Conservation (phyloP, 2,797 vertebrate genomes). For the Sebastes nivosus region DNA sequence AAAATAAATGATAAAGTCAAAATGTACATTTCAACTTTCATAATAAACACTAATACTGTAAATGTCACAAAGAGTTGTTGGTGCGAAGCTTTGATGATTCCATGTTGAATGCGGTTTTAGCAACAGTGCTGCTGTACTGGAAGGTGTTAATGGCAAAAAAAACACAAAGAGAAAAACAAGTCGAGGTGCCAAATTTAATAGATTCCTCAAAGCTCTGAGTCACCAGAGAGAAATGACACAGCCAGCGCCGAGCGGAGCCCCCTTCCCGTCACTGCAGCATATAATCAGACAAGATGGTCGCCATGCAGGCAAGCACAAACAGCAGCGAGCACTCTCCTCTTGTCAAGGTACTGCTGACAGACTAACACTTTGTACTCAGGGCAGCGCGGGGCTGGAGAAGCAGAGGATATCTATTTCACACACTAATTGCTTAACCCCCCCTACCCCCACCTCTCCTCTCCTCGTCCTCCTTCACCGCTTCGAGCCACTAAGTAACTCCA, state of each 20-base stretch:
- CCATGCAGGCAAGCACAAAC: constrained; percentile 53
- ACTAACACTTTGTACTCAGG: constrained; percentile 62
- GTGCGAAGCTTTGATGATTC: neutral
- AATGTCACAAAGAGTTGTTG: neutral
- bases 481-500: constrained; percentile 58
- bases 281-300: constrained; percentile 57
- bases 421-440: constrained; percentile 63
- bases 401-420: constrained; percentile 72
- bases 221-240: constrained; percentile 28
- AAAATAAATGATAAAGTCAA: neutral
- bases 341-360: constrained; percentile 60
- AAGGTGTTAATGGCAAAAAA: neutral
- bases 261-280: constrained; percentile 15
- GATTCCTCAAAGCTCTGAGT: constrained; percentile 33
- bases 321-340: constrained; percentile 52
- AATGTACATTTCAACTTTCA: constrained; percentile 37
- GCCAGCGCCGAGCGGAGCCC: neutral
- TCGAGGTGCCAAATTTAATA: neutral
- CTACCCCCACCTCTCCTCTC: no score
- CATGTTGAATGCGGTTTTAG: neutral
- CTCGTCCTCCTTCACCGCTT: constrained; percentile 21
- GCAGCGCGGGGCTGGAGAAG: constrained; percentile 44
- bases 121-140: neutral
- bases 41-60: constrained; percentile 63
- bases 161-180: neutral